These are phyloP conservation scores for Oreochromis niloticus DNA, from an alignment of 2,113 vertebrate genomes.

Conservation along the genomic window DNA sequence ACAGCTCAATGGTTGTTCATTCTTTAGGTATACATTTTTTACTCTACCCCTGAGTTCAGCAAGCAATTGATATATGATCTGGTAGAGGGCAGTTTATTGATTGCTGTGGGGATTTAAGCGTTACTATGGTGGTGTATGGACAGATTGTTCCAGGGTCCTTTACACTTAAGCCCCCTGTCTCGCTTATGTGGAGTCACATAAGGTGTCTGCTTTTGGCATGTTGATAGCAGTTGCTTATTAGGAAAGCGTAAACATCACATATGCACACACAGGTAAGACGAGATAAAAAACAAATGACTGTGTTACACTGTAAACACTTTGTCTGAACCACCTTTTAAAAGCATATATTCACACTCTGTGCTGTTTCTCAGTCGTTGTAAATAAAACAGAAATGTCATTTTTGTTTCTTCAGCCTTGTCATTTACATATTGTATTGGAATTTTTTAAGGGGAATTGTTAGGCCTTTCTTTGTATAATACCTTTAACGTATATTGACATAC, in stretches of 20 bases:
- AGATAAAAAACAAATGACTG: constrained; percentile 1
- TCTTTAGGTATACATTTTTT: constrained; percentile 21
- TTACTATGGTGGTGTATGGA: constrained; percentile 31
- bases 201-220: constrained; percentile 49
- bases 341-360: not conserved
- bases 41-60: constrained; percentile 38
- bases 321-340: constrained; percentile 6
- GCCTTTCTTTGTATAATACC: not conserved
- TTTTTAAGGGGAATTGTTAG: not conserved
- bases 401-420: not conserved
- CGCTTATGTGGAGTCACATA: constrained; percentile 17
- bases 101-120: constrained; percentile 56
- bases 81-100: constrained; percentile 57
- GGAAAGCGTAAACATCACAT: constrained; percentile 27
- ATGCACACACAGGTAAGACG: not conserved
- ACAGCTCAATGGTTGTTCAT: constrained; percentile 13
- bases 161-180: constrained; percentile 29
- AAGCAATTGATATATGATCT: constrained; percentile 64
- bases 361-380: not conserved
- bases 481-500: constrained; percentile 8
- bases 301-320: constrained; percentile 33
- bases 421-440: not conserved
- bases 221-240: constrained; percentile 18
- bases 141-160: constrained; percentile 42
- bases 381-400: not conserved